phyloP scores from a whole-genome alignment of 2,888 invertebrate species.

The Rhagium mordax region DNA sequence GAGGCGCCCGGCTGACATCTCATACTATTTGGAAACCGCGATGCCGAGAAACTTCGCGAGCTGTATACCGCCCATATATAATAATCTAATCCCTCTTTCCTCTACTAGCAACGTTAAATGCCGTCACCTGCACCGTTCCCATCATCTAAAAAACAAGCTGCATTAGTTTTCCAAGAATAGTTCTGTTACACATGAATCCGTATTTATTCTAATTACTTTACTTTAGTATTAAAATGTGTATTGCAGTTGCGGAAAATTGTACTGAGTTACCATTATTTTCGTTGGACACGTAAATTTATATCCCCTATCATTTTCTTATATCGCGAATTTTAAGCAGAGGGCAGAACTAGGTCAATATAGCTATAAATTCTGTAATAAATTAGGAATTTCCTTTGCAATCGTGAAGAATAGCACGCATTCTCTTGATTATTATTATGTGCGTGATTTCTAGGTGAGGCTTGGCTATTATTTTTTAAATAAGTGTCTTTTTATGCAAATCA shows the following conservation, averaged over 20 bases:
- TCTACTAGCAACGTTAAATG: neutral
- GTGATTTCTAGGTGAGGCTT: slow-evolving; percentile 5
- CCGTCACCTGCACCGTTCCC: neutral
- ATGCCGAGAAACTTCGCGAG: neutral
- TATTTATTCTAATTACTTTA: neutral
- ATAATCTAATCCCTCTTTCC: neutral
- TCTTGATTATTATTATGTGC: slow-evolving; percentile 16
- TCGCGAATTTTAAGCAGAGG: slow-evolving; percentile 12
- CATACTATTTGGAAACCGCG: neutral
- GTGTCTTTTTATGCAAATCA: neutral
- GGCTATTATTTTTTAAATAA: neutral
- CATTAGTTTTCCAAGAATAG: neutral
- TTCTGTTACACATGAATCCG: neutral
- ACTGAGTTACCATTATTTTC: neutral
- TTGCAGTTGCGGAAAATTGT: too few relatives aligned
- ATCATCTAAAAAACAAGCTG: neutral
- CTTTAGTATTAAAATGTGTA: too few relatives aligned
- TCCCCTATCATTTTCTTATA: neutral
- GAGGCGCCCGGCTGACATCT: neutral
- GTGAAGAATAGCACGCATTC: slow-evolving; percentile 18
- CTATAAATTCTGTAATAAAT: slow-evolving; percentile 23
- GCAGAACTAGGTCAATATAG: slow-evolving; percentile 10
- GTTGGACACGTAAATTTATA: neutral
- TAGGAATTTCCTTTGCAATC: neutral
- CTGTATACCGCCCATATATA: neutral